Conservation (phyloP, 2,888 invertebrate species). For the Drosophila cognata region DNA sequence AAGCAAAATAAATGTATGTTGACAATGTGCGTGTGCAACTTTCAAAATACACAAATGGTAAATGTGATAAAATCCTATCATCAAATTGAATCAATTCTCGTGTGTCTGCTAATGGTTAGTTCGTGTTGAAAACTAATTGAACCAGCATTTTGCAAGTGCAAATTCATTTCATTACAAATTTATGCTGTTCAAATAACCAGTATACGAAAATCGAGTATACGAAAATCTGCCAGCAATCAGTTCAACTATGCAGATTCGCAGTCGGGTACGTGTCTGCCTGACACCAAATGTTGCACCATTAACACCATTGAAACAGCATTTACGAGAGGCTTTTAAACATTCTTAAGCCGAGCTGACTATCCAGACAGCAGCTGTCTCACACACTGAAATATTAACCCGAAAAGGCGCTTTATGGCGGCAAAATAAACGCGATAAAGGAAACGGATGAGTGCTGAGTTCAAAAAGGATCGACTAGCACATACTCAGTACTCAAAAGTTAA, state of each 20-base stretch:
- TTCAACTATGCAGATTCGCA: neutral
- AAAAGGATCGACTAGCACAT: neutral
- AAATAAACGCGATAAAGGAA: constrained; percentile 40
- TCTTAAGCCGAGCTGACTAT: neutral
- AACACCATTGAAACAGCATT: constrained; percentile 21
- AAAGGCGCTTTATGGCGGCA: constrained; percentile 52
- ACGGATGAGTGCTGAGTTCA: neutral
- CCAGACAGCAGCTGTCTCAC: constrained; percentile 23
- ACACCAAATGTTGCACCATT: constrained; percentile 15
- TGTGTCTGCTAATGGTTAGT: constrained; percentile 56
- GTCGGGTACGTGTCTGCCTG: neutral
- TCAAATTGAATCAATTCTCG: constrained; percentile 42
- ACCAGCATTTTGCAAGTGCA: constrained; percentile 48
- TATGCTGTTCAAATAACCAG: constrained; percentile 36
- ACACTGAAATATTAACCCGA: constrained; percentile 52
- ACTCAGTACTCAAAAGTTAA: neutral
- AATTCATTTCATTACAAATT: constrained; percentile 35
- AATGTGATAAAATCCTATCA: constrained; percentile 9
- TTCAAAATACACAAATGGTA: neutral
- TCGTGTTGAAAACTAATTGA: constrained; percentile 64
- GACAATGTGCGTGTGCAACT: constrained; percentile 16
- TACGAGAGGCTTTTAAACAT: constrained; percentile 29
- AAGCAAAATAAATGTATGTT: neutral
- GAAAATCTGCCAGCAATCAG: constrained; percentile 10
- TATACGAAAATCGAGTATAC: neutral